Percentiles rank a stretch among this genome's conserved stretches.
Conservation (phyloP, 2,113 vertebrate genomes). For the Mesitornis unicolor region DNA sequence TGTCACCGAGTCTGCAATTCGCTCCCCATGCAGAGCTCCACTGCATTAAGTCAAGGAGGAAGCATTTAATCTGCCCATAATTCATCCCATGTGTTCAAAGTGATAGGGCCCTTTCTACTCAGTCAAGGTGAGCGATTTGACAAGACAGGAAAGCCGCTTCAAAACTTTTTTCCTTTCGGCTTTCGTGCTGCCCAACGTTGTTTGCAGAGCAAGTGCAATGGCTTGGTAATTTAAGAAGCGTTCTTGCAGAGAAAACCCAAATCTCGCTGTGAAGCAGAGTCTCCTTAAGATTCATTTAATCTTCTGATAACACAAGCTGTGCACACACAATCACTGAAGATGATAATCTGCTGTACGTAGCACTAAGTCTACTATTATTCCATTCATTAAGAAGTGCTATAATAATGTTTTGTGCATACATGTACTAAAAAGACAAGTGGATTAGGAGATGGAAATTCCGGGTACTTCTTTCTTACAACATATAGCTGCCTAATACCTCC, state of each 20-base stretch:
- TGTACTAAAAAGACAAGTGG: conserved; percentile 30
- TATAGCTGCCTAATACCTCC: neutral
- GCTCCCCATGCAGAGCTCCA: accelerated
- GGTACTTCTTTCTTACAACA: neutral
- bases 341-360: conserved; percentile 27
- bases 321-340: conserved; percentile 33
- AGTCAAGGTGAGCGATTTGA: neutral
- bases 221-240: neutral
- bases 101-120: neutral
- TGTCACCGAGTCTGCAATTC: accelerated
- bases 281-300: conserved; percentile 49
- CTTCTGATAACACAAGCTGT: conserved; percentile 41
- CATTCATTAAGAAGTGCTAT: conserved; percentile 24
- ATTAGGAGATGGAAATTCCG: conserved; percentile 18
- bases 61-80: neutral
- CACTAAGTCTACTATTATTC: conserved; percentile 50
- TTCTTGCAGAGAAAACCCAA: neutral
- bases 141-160: neutral
- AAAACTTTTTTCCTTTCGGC: neutral
- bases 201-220: accelerated
- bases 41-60: neutral
- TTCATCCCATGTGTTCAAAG: neutral
- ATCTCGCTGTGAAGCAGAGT: neutral
- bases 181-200: accelerated
- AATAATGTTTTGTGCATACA: neutral